phyloP scores from a whole-genome alignment of 2,113 vertebrate species.

The Equus przewalskii region DNA sequence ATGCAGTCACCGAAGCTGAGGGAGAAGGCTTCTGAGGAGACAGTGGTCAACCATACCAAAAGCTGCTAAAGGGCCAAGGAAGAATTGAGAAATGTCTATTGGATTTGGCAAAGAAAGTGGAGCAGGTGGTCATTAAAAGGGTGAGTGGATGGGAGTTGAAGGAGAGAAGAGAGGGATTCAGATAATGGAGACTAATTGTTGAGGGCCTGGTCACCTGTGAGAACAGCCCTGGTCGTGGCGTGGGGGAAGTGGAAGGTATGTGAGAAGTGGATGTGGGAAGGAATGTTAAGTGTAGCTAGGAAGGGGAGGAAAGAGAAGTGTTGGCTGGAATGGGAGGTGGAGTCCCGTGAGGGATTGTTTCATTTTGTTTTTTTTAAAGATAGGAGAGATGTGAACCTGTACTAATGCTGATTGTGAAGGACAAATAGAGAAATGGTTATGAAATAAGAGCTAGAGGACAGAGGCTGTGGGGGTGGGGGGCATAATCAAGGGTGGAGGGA shows the following conservation, averaged over 20 bases:
- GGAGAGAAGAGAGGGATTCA: not conserved
- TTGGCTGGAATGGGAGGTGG: not conserved
- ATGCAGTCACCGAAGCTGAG: not conserved
- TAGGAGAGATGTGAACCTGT: not conserved
- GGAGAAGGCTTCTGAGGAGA: not conserved
- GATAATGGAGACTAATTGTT: not conserved
- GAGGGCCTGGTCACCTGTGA: not conserved
- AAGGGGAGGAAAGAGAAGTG: not conserved
- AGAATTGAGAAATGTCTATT: not conserved
- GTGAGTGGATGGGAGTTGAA: constrained; percentile 67
- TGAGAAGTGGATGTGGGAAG: not conserved
- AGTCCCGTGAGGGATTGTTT: not conserved
- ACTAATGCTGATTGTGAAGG: not conserved
- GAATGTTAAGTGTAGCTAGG: not conserved
- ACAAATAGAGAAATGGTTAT: not conserved
- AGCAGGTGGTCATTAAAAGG: constrained; percentile 89
- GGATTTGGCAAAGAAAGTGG: constrained; percentile 79
- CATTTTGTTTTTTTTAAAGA: not conserved
- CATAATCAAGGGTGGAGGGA: not conserved
- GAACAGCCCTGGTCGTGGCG: not conserved
- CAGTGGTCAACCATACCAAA: not conserved
- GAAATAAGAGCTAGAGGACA: not conserved
- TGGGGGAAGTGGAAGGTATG: not conserved
- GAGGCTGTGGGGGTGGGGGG: not conserved
- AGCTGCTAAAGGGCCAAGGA: not conserved